Conservation (phyloP, 2,113 vertebrate species). For the Lathamus discolor region DNA sequence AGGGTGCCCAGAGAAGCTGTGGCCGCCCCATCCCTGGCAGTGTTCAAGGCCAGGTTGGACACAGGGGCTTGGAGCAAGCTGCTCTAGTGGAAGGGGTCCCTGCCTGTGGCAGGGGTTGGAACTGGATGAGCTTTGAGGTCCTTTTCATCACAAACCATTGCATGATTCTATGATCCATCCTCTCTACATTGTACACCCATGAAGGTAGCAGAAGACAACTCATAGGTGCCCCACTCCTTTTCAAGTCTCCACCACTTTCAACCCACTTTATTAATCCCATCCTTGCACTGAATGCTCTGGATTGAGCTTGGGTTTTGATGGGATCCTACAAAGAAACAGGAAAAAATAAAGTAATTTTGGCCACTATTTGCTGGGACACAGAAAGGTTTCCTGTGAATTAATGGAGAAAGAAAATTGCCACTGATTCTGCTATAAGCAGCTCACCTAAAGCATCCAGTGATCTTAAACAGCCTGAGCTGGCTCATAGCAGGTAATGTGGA, state of each 20-base stretch:
- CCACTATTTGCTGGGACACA: neutral
- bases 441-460: neutral
- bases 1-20: too few species aligned
- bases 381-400: neutral
- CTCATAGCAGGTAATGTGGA: neutral
- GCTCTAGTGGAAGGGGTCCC: neutral
- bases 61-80: neutral
- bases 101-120: fast-evolving
- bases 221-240: neutral
- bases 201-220: neutral
- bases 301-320: neutral
- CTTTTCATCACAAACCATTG: neutral
- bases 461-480: neutral
- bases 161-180: neutral
- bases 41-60: too few species aligned
- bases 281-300: neutral
- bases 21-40: too few species aligned
- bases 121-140: neutral
- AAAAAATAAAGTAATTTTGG: neutral
- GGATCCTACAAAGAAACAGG: neutral
- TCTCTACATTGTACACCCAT: neutral
- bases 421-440: neutral
- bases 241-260: neutral
- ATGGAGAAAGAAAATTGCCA: neutral
- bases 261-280: neutral